Conservation (phyloP, 2,797 vertebrate genomes). For the Propithecus deckenii region DNA sequence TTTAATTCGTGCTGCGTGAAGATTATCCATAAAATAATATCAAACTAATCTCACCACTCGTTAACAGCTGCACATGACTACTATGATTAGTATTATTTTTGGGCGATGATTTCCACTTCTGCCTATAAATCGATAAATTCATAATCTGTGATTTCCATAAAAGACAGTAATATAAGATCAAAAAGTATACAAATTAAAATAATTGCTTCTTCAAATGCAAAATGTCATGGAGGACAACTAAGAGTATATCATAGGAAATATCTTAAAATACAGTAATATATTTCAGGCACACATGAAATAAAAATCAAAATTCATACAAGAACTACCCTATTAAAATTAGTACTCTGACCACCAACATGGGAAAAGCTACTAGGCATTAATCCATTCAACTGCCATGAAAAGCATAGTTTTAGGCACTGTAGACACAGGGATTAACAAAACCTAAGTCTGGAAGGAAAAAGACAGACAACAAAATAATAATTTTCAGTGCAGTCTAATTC, state of each 20-base stretch:
- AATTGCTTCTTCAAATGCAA: conserved; percentile 7
- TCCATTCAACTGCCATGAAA: neutral
- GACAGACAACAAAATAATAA: neutral
- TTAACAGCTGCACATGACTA: neutral
- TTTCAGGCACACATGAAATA: neutral
- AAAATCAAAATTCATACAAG: conserved; percentile 30
- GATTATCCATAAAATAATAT: conserved; percentile 16
- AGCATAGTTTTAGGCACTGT: neutral
- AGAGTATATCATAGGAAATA: neutral
- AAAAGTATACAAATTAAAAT: neutral
- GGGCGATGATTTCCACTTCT: neutral
- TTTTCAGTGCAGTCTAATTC: neutral
- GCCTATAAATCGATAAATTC: neutral
- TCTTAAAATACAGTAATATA: neutral
- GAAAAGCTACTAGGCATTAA: conserved; percentile 5
- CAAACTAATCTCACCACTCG: neutral
- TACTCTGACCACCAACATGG: neutral
- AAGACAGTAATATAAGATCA: neutral
- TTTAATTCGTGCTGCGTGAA: neutral
- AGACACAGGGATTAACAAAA: neutral
- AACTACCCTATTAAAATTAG: conserved; percentile 9
- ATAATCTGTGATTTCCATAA: neutral
- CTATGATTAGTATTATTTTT: neutral
- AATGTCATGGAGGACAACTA: neutral
- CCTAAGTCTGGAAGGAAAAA: neutral